Conservation (phyloP, 2,888 invertebrate species). For the Folsomia manolachei region DNA sequence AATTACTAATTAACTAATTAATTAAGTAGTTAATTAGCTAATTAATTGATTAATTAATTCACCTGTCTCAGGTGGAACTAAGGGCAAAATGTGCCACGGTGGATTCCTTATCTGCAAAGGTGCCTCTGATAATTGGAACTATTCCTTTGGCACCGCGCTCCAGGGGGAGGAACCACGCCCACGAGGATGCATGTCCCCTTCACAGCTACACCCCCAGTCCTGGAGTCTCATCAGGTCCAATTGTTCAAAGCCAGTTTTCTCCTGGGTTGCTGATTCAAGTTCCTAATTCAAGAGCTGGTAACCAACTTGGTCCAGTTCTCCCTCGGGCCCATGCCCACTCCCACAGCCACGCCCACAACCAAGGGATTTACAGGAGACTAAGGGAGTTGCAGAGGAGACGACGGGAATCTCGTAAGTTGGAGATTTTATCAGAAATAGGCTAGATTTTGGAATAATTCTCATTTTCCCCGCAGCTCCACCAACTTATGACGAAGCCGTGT, state of each 20-base stretch:
- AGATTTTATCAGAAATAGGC: neutral
- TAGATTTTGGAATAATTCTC: neutral
- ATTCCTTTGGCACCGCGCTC: slow-evolving; percentile 14
- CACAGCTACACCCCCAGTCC: neutral
- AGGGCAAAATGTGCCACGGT: slow-evolving; percentile 31
- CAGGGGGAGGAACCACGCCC: slow-evolving; percentile 2
- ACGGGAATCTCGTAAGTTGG: neutral
- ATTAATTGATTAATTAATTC: too few species aligned
- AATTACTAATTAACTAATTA: neutral
- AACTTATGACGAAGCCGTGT: neutral
- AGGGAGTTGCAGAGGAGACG: neutral
- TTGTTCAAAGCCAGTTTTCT: too few species aligned
- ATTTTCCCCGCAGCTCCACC: neutral
- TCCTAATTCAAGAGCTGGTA: neutral
- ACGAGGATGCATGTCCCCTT: neutral
- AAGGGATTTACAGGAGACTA: neutral
- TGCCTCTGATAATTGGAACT: slow-evolving; percentile 37
- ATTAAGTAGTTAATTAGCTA: too few species aligned
- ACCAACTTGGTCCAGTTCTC: neutral
- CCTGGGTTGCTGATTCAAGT: neutral
- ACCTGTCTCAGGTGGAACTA: slow-evolving; percentile 33
- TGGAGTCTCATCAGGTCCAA: neutral
- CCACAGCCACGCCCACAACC: neutral
- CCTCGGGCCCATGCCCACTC: neutral
- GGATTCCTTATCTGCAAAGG: slow-evolving; percentile 33